Conservation (phyloP, 2,113 vertebrate genomes). For the Stomatorhinus ivindoensis region DNA sequence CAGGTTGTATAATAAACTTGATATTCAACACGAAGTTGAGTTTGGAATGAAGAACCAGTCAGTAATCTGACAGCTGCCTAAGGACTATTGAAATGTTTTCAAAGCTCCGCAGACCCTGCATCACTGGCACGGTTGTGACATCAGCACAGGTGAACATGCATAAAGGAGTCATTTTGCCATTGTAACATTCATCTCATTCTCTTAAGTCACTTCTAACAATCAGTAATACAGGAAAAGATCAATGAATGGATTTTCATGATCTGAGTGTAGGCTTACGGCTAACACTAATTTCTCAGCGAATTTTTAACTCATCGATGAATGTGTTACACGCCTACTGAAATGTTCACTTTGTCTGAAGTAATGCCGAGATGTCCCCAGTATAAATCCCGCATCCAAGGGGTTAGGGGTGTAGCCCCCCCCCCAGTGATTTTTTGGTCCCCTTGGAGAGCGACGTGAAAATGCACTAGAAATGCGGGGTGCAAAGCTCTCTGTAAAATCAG, state of each 20-base stretch:
- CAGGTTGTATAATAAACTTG: neutral
- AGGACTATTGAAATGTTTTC: neutral
- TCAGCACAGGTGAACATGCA: neutral
- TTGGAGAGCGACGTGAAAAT: too few relatives aligned
- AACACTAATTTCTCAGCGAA: neutral
- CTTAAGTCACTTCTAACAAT: neutral
- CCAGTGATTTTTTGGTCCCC: too few relatives aligned
- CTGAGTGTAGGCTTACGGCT: neutral
- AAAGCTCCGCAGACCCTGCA: neutral
- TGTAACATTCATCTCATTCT: neutral
- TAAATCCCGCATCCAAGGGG: too few relatives aligned
- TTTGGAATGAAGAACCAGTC: neutral
- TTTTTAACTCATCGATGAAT: neutral
- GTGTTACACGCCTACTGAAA: too few relatives aligned
- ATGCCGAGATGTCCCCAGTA: too few relatives aligned
- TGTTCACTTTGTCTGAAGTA: too few relatives aligned
- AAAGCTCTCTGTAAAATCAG: neutral
- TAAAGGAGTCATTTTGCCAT: neutral
- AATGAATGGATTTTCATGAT: neutral
- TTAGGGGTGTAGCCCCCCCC: too few relatives aligned
- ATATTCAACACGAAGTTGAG: neutral
- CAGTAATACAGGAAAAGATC: neutral
- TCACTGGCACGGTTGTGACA: neutral
- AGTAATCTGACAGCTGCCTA: neutral
- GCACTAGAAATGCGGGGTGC: too few relatives aligned